Base-by-base conservation (phyloP, 2,113 vertebrate species). In the Orthonyx spaldingii region DNA sequence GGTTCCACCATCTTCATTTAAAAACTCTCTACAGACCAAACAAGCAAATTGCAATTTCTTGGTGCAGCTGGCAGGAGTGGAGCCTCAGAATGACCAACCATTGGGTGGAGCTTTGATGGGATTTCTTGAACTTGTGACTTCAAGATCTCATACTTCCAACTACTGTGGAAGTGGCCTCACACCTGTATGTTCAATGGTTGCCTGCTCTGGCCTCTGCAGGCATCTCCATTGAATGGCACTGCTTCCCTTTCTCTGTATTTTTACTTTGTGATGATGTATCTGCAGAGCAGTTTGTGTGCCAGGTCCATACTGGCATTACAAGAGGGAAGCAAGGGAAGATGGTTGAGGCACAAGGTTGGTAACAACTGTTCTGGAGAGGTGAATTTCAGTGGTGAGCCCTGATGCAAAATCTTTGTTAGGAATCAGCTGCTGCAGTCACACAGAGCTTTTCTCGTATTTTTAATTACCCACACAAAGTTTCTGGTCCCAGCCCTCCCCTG, bases 1-100 rank as follows among this genome's bases (percentile, higher is more conserved):
- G n/a, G 33, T 41, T 75, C 94, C 53, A 71, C 46, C 50, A 52
- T 30, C 59, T 91, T 60, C 3, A 70, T 63, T 79, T 84, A 49
- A 96, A 93, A 91, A 37, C 24, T 68, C 41, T 89, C 11, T 49
- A n/a, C 35, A 96, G 57, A 28, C 11, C 59, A 75, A 44, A 68
- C 7, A 35, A 47, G 21, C 59, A 87, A 84, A 90, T 22, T 46
- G 44, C 27, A 89, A 5, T 41, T 70, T 66, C 56, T 75, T 26
- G 27, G 46, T 63, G 71, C 28, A 35, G 55, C 57, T 79, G 44
- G 49, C 44, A 69, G 69, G 53, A 60, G 39, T 1, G 8, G 50
- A 39, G 59, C 33, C 59, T 89, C 44, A 41, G 44, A 49, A 41
- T 1, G 10, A 41, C 10, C 1, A 1, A 0, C 14, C 10, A 1